Conservation (phyloP, 2,888 invertebrate species). For the Atrina japonica region DNA sequence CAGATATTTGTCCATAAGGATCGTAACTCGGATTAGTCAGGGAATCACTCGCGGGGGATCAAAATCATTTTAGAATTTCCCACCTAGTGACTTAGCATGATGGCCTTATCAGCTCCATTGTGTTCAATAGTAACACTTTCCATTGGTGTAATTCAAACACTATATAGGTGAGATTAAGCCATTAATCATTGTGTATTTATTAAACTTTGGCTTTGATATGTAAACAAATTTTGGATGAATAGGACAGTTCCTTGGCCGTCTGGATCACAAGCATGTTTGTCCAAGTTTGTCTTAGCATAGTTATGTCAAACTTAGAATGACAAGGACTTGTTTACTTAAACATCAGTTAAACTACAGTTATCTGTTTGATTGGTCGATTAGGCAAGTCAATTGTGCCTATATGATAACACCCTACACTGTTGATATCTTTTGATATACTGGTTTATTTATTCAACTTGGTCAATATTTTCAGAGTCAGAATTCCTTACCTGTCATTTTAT, state of each 20-base stretch:
- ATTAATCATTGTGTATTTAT: slow-evolving; percentile 35
- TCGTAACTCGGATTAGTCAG: slow-evolving; percentile 37
- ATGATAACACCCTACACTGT: slow-evolving; percentile 6
- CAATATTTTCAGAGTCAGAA: too few relatives aligned
- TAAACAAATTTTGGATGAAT: slow-evolving; percentile 38
- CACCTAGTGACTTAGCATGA: slow-evolving; percentile 10
- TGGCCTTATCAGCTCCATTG: slow-evolving; percentile 1
- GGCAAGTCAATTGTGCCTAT: slow-evolving; percentile 6
- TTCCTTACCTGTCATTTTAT: too few relatives aligned
- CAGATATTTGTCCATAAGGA: slow-evolving; percentile 21
- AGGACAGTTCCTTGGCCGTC: slow-evolving; percentile 28
- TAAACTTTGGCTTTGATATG: slow-evolving; percentile 23
- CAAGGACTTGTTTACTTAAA: slow-evolving; percentile 7
- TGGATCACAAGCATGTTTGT: slow-evolving; percentile 19
- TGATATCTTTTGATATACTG: not conserved
- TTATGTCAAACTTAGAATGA: slow-evolving; percentile 11
- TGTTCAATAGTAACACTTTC: slow-evolving; percentile 42
- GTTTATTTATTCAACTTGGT: too few relatives aligned
- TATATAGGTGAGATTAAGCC: slow-evolving; percentile 15
- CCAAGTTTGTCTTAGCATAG: slow-evolving; percentile 18
- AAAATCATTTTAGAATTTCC: slow-evolving; percentile 21
- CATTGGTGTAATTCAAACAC: slow-evolving; percentile 39
- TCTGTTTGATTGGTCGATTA: slow-evolving; percentile 6
- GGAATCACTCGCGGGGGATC: slow-evolving; percentile 28
- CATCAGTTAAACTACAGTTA: slow-evolving; percentile 4